A percentile compares a stretch with the other conserved stretches of the same genome.
Conservation (phyloP, 2,113 vertebrate genomes). For the Elanoides forficatus region DNA sequence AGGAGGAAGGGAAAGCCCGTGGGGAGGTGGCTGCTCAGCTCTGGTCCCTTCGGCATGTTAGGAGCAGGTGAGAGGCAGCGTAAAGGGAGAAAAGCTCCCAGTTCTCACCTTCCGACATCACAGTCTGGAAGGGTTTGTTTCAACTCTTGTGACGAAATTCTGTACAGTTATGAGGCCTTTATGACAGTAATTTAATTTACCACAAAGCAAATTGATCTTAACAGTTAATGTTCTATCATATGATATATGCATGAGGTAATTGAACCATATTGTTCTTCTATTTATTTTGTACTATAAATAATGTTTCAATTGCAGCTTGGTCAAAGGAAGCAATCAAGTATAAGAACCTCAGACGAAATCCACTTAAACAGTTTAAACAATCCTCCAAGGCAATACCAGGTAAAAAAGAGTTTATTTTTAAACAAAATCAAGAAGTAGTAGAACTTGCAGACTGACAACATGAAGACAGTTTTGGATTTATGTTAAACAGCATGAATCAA, state of each 20-base stretch:
- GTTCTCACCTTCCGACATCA: neutral
- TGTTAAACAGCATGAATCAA: neutral
- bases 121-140: neutral
- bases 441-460: neutral
- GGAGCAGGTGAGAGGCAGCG: neutral
- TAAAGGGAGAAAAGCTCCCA: neutral
- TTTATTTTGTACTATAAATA: slow-evolving; percentile 16
- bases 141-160: neutral
- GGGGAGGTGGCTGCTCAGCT: neutral
- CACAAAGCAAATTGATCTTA: neutral
- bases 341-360: slow-evolving; percentile 76
- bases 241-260: neutral
- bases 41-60: neutral
- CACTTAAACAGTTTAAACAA: slow-evolving; percentile 77
- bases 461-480: neutral
- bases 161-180: neutral
- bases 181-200: neutral
- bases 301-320: slow-evolving; percentile 74
- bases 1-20: fast-evolving
- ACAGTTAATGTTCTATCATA: neutral
- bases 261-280: neutral
- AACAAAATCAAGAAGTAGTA: neutral
- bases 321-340: slow-evolving; percentile 76
- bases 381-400: slow-evolving; percentile 84
- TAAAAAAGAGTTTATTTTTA: slow-evolving; percentile 51